These are phyloP conservation scores for Nymphalis io DNA, from an alignment of 1,140 invertebrate genomes.

Conservation along the genomic window DNA sequence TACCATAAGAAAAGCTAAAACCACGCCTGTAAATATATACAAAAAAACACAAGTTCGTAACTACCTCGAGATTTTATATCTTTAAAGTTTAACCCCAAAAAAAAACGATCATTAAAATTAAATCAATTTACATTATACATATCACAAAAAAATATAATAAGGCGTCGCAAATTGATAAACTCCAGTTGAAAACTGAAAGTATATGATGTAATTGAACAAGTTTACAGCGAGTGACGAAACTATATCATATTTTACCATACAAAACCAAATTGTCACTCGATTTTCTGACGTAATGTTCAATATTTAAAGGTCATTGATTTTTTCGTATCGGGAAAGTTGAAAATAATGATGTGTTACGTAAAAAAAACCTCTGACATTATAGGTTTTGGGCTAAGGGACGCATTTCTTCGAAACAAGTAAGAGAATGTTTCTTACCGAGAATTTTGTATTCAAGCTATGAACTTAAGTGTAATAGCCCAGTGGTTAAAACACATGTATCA, in stretches of 20 bases:
- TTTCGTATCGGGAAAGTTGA: constrained; percentile 16
- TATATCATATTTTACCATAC: constrained; percentile 29
- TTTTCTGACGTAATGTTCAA: constrained; percentile 24
- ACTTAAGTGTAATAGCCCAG: no score
- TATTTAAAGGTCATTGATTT: constrained; percentile 30
- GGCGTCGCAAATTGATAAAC: constrained; percentile 30
- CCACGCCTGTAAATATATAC: background rate
- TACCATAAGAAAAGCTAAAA: no score
- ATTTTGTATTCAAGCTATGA: no score
- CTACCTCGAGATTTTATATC: background rate
- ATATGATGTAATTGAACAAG: constrained; percentile 18
- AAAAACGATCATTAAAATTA: constrained; percentile 4
- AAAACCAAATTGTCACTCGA: constrained; percentile 19
- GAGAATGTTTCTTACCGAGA: no score
- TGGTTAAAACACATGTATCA: background rate
- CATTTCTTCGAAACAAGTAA: background rate
- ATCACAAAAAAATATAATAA: constrained; percentile 19
- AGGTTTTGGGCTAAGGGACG: constrained; percentile 15
- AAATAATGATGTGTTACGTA: constrained; percentile 24
- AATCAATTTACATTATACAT: constrained; percentile 10
- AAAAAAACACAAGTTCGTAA: background rate
- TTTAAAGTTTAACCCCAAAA: background rate
- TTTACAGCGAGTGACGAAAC: constrained; percentile 23
- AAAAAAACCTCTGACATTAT: constrained; percentile 34
- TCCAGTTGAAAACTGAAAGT: constrained; percentile 23